Evolutionary conservation across 1,140 invertebrate species (phyloP).

Genomic region (Acarapis woodi): DNA sequence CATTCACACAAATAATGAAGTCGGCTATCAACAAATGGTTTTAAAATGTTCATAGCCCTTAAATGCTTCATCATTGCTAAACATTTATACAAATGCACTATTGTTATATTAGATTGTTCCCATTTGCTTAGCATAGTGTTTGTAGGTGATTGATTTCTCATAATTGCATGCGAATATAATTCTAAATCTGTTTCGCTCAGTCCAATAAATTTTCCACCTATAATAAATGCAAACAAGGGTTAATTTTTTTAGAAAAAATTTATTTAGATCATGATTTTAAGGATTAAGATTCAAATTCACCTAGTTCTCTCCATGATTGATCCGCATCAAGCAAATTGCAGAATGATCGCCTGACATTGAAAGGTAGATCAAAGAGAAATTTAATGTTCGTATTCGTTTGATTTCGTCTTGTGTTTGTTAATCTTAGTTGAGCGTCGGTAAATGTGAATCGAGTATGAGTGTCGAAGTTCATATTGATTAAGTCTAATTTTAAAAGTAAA

Average conservation of each 20-base stretch:
- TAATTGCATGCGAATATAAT: slow-evolving; percentile 20
- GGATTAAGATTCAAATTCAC: too few species aligned
- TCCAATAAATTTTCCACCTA: slow-evolving; percentile 22
- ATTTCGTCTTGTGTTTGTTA: background rate
- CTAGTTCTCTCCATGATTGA: slow-evolving; percentile 43
- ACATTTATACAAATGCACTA: slow-evolving; percentile 38
- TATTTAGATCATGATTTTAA: too few species aligned
- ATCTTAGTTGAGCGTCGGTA: background rate
- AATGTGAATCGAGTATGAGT: background rate
- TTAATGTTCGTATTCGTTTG: slow-evolving; percentile 10
- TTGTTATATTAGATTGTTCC: slow-evolving; percentile 45
- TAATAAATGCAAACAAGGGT: too few species aligned
- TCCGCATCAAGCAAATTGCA: slow-evolving; percentile 43
- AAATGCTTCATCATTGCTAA: slow-evolving; percentile 37
- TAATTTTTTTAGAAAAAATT: too few species aligned
- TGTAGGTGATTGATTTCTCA: slow-evolving; percentile 30
- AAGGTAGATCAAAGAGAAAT: slow-evolving; percentile 42
- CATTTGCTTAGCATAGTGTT: slow-evolving; percentile 39
- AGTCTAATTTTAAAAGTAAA: background rate
- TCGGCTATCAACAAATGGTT: slow-evolving; percentile 19
- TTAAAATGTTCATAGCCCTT: slow-evolving; percentile 32
- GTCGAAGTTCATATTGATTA: background rate
- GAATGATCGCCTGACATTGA: slow-evolving; percentile 29
- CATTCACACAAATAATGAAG: background rate
- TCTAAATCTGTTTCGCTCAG: slow-evolving; percentile 22